A percentile compares a stretch with the other conserved stretches of the same genome.
Evolutionary conservation across 2,888 invertebrate genomes (phyloP).

Genomic region (Campoplex capitator): DNA sequence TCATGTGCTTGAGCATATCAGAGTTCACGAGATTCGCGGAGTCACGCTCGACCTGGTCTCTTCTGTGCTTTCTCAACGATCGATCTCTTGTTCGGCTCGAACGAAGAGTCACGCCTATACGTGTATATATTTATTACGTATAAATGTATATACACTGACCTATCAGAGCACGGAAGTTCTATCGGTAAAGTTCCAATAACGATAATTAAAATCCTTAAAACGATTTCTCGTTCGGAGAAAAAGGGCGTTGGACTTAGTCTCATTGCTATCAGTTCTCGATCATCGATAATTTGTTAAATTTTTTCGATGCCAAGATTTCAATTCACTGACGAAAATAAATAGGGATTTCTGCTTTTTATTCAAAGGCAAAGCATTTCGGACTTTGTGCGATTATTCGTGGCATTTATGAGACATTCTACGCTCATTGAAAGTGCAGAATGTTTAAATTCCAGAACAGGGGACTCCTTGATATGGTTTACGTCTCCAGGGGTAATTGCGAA

Average conservation of each 20-base stretch:
- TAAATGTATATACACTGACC: not conserved
- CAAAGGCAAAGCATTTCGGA: not conserved
- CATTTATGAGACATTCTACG: conserved; percentile 8
- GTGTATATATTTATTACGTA: conserved; percentile 3
- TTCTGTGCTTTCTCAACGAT: conserved; percentile 74
- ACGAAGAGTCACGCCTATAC: conserved; percentile 27
- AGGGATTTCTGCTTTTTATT: not conserved
- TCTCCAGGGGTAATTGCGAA: conserved; percentile 74
- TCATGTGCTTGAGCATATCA: conserved; percentile 70
- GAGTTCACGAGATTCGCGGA: conserved; percentile 79
- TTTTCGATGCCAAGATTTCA: not conserved
- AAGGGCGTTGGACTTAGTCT: not conserved
- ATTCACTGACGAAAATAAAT: not conserved
- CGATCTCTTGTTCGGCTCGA: conserved; percentile 74
- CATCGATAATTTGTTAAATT: not conserved
- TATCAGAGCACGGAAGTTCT: conserved; percentile 7
- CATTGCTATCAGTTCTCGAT: not conserved
- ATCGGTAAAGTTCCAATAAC: conserved; percentile 37
- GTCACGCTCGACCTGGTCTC: conserved; percentile 81
- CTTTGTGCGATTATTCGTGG: not conserved
- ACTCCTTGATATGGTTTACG: conserved; percentile 36
- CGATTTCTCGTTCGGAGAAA: not conserved
- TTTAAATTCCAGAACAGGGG: conserved; percentile 20
- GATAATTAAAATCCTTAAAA: conserved; percentile 44
- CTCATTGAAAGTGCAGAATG: not conserved